phyloP scores from a whole-genome alignment of 2,797 vertebrate genomes.

The Peromyscus nudipes region DNA sequence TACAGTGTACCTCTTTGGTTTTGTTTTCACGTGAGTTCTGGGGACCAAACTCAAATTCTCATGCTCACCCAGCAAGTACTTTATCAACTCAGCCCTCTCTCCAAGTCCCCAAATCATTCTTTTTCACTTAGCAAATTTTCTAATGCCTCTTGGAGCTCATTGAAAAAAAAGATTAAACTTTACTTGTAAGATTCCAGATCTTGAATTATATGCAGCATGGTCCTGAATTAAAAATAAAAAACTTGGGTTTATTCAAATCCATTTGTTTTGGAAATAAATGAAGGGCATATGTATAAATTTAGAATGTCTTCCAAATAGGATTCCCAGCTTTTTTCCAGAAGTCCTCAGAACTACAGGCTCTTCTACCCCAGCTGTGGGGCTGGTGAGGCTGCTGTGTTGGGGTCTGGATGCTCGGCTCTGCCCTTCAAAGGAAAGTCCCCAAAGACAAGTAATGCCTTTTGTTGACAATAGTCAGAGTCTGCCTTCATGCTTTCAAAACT shows the following conservation, averaged over 20 bases:
- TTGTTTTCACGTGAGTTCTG: not conserved
- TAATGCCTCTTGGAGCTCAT: constrained; percentile 53
- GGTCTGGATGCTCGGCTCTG: not conserved
- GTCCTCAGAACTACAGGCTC: not conserved
- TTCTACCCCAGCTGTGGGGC: not conserved
- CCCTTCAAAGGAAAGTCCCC: constrained; percentile 37
- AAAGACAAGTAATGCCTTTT: constrained; percentile 1
- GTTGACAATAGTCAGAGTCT: not conserved
- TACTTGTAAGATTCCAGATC: constrained; percentile 54
- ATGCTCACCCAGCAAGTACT: not conserved
- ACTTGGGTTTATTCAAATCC: constrained; percentile 48
- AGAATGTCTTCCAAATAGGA: constrained; percentile 42
- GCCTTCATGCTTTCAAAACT: not conserved
- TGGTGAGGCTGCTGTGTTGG: not conserved
- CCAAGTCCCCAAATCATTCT: not conserved
- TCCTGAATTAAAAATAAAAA: constrained; percentile 58
- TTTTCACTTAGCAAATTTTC: constrained; percentile 59
- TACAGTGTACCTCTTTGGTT: not conserved
- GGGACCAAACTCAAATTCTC: not conserved
- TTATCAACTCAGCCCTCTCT: not conserved
- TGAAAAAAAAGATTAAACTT: constrained; percentile 35
- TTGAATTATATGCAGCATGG: constrained; percentile 16
- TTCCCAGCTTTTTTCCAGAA: constrained; percentile 50
- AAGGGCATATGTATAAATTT: constrained; percentile 54
- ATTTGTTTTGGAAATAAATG: constrained; percentile 71